phyloP scores from a whole-genome alignment of 2,113 vertebrate genomes.

The Trogon surrucura region DNA sequence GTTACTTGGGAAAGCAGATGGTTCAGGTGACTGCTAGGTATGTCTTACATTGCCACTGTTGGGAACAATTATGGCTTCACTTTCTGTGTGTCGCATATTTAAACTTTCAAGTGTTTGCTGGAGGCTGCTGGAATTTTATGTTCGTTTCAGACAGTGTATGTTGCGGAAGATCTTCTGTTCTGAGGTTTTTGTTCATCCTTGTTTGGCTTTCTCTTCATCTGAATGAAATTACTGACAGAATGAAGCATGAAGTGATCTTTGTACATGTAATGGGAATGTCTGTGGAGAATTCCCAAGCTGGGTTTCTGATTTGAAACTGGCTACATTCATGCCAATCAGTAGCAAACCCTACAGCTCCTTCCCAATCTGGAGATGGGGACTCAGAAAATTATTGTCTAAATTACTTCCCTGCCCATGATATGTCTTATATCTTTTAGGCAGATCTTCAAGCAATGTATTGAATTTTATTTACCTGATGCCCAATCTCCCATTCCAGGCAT shows the following conservation, averaged over 20 bases:
- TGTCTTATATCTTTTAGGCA: not conserved
- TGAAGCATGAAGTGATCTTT: not conserved
- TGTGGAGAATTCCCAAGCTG: not conserved
- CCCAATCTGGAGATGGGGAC: not conserved
- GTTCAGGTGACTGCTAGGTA: not conserved
- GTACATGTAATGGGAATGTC: not conserved
- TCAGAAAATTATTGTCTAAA: not conserved
- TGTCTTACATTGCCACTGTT: not conserved
- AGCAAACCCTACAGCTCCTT: not conserved
- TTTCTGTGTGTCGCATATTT: not conserved
- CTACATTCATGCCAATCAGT: not conserved
- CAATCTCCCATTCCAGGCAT: not conserved
- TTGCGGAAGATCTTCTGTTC: not conserved
- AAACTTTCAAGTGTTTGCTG: not conserved
- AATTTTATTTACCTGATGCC: not conserved
- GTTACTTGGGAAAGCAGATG: not conserved
- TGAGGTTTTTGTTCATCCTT: not conserved
- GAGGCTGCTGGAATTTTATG: slow-evolving; percentile 8
- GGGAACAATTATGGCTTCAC: not conserved
- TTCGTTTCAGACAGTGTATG: not conserved
- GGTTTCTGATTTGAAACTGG: not conserved
- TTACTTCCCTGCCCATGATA: not conserved
- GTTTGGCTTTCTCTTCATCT: not conserved
- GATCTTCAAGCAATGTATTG: not conserved
- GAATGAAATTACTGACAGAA: not conserved